A percentile compares a stretch with the other conserved stretches of the same genome.
Evolutionary conservation across 2,888 invertebrate genomes (phyloP).

Genomic region (Sinodicranocentrus sp.): DNA sequence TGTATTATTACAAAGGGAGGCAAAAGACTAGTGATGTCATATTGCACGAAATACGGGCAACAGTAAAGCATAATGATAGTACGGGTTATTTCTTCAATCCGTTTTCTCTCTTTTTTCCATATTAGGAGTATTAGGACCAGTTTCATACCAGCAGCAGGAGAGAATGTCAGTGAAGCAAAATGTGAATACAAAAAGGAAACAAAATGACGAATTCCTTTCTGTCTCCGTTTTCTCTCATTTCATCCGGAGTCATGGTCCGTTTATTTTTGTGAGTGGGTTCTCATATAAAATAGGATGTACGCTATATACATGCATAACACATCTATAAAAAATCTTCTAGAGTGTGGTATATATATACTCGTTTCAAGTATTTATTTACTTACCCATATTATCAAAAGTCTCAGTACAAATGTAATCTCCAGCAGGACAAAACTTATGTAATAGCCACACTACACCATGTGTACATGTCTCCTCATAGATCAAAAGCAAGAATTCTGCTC

Average conservation of each 20-base stretch:
- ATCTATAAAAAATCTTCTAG: not conserved
- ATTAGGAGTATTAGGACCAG: too few species aligned
- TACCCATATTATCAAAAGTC: not conserved
- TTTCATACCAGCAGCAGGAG: too few species aligned
- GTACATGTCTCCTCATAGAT: slow-evolving; percentile 1
- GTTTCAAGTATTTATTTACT: slow-evolving; percentile 10
- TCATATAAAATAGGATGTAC: not conserved
- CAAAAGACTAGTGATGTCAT: too few species aligned
- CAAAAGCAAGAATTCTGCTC: not conserved
- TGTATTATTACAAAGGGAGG: too few species aligned
- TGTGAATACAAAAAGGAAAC: slow-evolving; percentile 29
- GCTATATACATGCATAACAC: not conserved
- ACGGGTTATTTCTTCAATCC: too few species aligned
- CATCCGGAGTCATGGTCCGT: slow-evolving; percentile 63
- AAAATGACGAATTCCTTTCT: slow-evolving; percentile 64
- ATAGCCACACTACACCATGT: slow-evolving; percentile 21
- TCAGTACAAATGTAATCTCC: not conserved
- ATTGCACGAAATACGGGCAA: too few species aligned
- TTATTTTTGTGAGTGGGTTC: slow-evolving; percentile 43
- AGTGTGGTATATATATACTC: not conserved
- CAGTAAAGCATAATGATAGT: too few species aligned
- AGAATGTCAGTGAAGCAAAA: slow-evolving; percentile 42
- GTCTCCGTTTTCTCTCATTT: slow-evolving; percentile 43
- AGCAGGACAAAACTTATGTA: slow-evolving; percentile 25
- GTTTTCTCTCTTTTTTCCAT: too few species aligned